Evolutionary conservation across 2,888 invertebrate species (phyloP).

Genomic region (Ellobium chinense): DNA sequence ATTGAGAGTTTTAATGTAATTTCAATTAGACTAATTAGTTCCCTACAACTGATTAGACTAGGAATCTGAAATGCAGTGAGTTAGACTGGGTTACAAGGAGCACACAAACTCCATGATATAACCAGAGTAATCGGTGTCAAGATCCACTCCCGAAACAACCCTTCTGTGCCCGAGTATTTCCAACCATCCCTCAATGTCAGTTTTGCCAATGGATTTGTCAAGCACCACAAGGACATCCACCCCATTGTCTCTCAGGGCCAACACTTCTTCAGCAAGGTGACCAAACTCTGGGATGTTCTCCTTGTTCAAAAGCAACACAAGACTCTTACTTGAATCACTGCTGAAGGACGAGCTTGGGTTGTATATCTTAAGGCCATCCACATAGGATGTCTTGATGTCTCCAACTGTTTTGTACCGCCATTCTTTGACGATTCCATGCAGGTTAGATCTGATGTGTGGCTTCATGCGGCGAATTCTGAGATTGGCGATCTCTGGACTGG

Average conservation of each 20-base stretch:
- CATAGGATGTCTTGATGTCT: neutral
- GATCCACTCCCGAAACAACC: slow-evolving; percentile 9
- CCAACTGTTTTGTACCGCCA: slow-evolving; percentile 21
- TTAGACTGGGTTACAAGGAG: slow-evolving; percentile 6
- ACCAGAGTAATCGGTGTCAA: slow-evolving; percentile 20
- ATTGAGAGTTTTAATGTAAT: too few species aligned
- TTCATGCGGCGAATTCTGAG: slow-evolving; percentile 5
- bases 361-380: neutral
- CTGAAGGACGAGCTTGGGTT: neutral
- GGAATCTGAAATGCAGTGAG: too few species aligned
- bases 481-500: neutral
- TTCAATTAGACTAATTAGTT: too few species aligned
- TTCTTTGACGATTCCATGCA: slow-evolving; percentile 9
- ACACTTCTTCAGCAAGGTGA: slow-evolving; percentile 21
- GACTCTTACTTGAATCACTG: neutral
- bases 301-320: slow-evolving; percentile 28
- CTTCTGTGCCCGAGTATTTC: slow-evolving; percentile 18
- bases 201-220: neutral
- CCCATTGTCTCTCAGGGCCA: slow-evolving; percentile 1
- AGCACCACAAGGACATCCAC: slow-evolving; percentile 24
- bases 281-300: slow-evolving; percentile 16
- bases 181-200: slow-evolving; percentile 1
- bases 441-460: neutral
- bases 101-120: slow-evolving; percentile 33
- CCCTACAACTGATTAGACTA: too few species aligned